Base-by-base conservation (phyloP, 2,888 invertebrate species). In the Orthonychiurus folsomi region DNA sequence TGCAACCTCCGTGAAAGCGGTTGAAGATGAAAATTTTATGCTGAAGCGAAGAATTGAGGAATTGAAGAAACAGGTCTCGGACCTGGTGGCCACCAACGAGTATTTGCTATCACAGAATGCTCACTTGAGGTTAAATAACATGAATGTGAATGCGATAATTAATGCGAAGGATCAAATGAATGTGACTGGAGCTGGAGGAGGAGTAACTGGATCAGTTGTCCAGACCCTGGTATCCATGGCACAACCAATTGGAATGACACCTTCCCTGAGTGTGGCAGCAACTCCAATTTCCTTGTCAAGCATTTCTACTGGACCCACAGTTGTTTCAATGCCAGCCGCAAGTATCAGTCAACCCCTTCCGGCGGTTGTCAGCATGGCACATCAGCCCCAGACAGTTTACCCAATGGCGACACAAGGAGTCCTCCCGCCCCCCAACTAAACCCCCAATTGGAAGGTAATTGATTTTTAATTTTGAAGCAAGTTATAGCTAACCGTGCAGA, bases 31-130 rank as follows among this genome's bases (percentile, higher is more conserved):
- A 76, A 87, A 86, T 74, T 79, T 79, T 58, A 76, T 86, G 70
- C 76, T 87, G 59, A 80, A 85, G 66, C 83, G 85, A 70, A 83
- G 85, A 74, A 81, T 87, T 56, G 85, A 85, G 56, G 85, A 86
- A 72, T 76, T 87, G 63, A 86, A 86, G 75, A 84, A 85, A 74
- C 84, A 85, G 77, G 84, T 84, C 69, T 75, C 76, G 24, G 78
- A 77, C 66, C 72, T 79, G 23, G 59, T 60, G 47, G 86, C 87
- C 1, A 86, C 87, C 9, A 89, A 89, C 76, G 87, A 88, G 75
- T 87, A 88, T 75, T 79, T 89, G 15, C 77, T 88, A 67, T 86
- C 87, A 73, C 87, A 88, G 77, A 88, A 88, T 76, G 87, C 87
- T 25, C 84, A 85, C 68, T 77, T 87, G 65, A 80, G 88, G 28